A percentile compares a stretch with the other conserved stretches of the same genome.
phyloP scores from a whole-genome alignment of 2,888 invertebrate genomes.

The Melanargia galathea region DNA sequence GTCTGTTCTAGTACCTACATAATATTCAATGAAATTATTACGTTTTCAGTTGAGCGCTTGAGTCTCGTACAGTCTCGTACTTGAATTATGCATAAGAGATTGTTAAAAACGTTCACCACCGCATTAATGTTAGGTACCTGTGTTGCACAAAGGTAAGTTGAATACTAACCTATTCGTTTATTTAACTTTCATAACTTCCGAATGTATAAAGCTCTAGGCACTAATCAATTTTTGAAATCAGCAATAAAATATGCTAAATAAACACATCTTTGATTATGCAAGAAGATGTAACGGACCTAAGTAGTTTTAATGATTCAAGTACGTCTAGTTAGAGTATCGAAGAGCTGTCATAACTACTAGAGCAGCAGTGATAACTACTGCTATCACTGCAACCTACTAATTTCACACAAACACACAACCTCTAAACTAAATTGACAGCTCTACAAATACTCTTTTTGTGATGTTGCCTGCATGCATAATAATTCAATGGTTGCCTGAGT shows the following conservation, averaged over 20 bases:
- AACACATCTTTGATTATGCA: conserved; percentile 7
- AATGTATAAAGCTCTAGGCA: neutral
- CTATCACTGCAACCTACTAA: too few relatives aligned
- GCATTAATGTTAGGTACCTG: neutral
- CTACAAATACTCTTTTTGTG: too few relatives aligned
- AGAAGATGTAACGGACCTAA: conserved; percentile 4
- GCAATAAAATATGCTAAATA: neutral
- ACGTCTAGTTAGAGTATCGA: neutral
- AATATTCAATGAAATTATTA: too few relatives aligned
- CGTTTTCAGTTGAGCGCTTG: conserved; percentile 12
- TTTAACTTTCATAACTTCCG: neutral
- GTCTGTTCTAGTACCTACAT: too few relatives aligned
- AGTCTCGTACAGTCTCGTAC: neutral
- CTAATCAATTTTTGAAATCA: conserved; percentile 6
- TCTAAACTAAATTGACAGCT: too few relatives aligned
- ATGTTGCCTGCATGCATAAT: too few relatives aligned
- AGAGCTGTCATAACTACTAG: too few relatives aligned
- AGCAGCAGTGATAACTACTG: too few relatives aligned
- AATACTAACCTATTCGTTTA: neutral
- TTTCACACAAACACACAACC: too few relatives aligned
- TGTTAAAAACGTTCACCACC: conserved; percentile 19
- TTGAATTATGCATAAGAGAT: conserved; percentile 28
- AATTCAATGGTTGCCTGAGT: too few relatives aligned
- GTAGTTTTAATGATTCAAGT: neutral
- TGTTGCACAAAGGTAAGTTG: conserved; percentile 6